Base-by-base conservation (phyloP, 2,888 invertebrate genomes). In the Ceriagrion tenellum region DNA sequence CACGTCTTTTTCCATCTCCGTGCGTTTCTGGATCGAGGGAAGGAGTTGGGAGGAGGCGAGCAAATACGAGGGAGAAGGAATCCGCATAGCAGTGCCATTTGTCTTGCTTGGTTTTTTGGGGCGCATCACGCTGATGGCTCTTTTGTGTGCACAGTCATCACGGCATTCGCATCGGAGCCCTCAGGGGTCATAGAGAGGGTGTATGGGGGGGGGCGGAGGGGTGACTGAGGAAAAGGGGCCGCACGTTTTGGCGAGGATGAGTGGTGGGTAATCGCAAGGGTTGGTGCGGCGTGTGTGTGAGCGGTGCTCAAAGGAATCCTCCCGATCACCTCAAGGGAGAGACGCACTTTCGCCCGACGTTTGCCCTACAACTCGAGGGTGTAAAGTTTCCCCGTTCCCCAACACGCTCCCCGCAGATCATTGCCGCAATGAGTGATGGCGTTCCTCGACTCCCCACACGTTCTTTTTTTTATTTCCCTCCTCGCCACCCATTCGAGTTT, bases 321-420 rank as follows among this genome's bases (percentile, higher is more conserved):
- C 88, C 40, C n/a, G 40, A 47, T 40, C 16, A 23, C 47, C 88
- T 23, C 23, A 47, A 88, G 35, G 88, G 69, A 69, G 69, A 69
- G 81, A 26, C n/a, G 89, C 89, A 89, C 89, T 89, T 55, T 89
- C 89, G 89, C 89, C 89, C 30, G 16, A 30, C 30, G 35, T 10
- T 18, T 89, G 89, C 89, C 89, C 89, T 55, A 89, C 89, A 89
- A 30, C 89, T 55, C 55, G 89, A 55, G 55, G 89, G 89, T 55
- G 81, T 81, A 26, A 26, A 26, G 6, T n/a, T 35, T 35, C 13
- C 35, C 30, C 81, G 2, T 59, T 59, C 59, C 47, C 47, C 59
- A 59, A 6, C 3, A 6, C 81, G 35, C 59, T 47, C 47, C 47
- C 59, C 35, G 35, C 59, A 47, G 2, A 81, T 35, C 81, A 35